These are phyloP conservation scores for Bufotes viridis DNA, from an alignment of 2,797 vertebrate genomes.

Conservation along the genomic window DNA sequence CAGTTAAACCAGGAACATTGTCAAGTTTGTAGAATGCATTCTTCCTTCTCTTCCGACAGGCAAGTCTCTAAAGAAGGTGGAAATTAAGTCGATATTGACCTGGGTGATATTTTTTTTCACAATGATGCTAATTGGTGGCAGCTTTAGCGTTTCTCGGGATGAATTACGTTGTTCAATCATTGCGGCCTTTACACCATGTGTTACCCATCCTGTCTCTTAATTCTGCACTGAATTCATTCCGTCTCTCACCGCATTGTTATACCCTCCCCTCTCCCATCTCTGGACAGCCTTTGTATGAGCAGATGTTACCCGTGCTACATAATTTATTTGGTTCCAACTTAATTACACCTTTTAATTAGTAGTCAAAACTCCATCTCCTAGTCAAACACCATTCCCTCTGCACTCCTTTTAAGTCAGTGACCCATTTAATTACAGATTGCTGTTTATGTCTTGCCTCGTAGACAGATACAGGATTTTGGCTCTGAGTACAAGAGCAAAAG, in stretches of 20 bases:
- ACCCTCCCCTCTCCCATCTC: slow-evolving; percentile 44
- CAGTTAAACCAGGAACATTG: too few relatives aligned
- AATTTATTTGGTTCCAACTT: slow-evolving; percentile 72
- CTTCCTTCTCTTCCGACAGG: too few relatives aligned
- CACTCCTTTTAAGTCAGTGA: slow-evolving; percentile 51
- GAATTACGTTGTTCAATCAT: neutral
- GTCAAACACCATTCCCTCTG: slow-evolving; percentile 51
- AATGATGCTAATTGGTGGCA: neutral
- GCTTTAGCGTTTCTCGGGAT: neutral
- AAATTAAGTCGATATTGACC: neutral
- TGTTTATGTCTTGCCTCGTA: slow-evolving; percentile 51
- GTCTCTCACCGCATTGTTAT: neutral
- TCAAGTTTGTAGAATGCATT: too few relatives aligned
- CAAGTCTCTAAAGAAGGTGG: neutral
- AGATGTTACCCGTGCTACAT: slow-evolving; percentile 72
- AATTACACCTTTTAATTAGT: slow-evolving; percentile 75
- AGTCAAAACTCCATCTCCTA: slow-evolving; percentile 61
- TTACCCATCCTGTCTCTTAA: neutral
- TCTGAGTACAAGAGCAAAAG: slow-evolving; percentile 21
- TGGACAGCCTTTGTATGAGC: slow-evolving; percentile 68
- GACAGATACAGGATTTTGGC: slow-evolving; percentile 51
- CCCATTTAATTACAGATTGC: slow-evolving; percentile 58
- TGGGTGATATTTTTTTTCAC: neutral
- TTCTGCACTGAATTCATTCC: neutral
- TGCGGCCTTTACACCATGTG: neutral